Evolutionary conservation across 2,888 invertebrate genomes (phyloP).

Genomic region (Saturnia pavonia): DNA sequence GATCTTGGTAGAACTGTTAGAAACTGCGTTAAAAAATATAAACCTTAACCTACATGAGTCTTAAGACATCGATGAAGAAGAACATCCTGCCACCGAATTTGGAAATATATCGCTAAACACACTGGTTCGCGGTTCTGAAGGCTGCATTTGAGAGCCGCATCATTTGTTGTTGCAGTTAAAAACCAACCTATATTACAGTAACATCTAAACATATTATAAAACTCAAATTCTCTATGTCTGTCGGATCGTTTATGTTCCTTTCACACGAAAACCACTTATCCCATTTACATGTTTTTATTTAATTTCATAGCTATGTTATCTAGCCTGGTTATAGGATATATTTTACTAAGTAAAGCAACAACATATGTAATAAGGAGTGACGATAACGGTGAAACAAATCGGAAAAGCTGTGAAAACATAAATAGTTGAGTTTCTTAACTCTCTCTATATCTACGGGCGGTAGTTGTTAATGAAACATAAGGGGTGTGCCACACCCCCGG

Average conservation of each 20-base stretch:
- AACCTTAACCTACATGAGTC: not conserved
- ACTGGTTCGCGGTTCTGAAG: not conserved
- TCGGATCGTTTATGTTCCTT: too few relatives aligned
- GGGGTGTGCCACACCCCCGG: slow-evolving; percentile 68
- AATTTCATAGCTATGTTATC: too few relatives aligned
- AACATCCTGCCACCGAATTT: not conserved
- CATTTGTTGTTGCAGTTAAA: too few relatives aligned
- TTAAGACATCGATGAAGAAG: not conserved
- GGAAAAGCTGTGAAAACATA: not conserved
- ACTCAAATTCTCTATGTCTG: too few relatives aligned
- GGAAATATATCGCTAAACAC: not conserved
- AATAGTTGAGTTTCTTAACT: slow-evolving; percentile 35
- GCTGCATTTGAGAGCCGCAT: not conserved
- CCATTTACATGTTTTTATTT: too few relatives aligned
- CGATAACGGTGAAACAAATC: too few relatives aligned
- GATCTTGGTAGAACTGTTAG: not conserved
- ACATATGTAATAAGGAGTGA: too few relatives aligned
- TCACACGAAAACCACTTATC: too few relatives aligned
- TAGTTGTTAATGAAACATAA: slow-evolving; percentile 80
- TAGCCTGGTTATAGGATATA: too few relatives aligned
- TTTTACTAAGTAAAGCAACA: too few relatives aligned
- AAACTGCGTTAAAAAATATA: not conserved
- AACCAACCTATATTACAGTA: too few relatives aligned
- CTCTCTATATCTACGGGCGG: slow-evolving; percentile 44
- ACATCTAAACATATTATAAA: too few relatives aligned